Evolutionary conservation across 2,888 invertebrate genomes (phyloP), one percentile per base, ranked within the genome.

Genomic region (Mycogona germanica): DNA sequence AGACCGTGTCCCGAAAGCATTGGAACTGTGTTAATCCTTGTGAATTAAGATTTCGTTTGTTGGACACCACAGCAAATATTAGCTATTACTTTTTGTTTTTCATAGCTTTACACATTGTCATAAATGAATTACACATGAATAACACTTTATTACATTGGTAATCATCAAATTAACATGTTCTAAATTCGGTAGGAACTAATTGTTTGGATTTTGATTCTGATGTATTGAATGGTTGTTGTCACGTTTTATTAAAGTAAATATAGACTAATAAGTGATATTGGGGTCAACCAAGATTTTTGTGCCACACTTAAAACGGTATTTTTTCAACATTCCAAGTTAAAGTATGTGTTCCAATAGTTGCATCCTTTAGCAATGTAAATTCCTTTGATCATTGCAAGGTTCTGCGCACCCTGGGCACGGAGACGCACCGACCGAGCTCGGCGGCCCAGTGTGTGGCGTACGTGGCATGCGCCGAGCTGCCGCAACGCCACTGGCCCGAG

Each of bases 401-500:
- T 65, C 74, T 98, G 64, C 79, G 80, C 62, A 86, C 97, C 12
- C 78, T 99, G 63, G 97, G 98, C 57, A 97, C 98, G 58, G 98
- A 99, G 75, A 86, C 82, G 58, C 84, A 82, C 60, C 76, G 97
- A 59, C 98, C 97, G 2, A 95, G 95, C 64, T 91, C 93, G 50
- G 97, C 97, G 6, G 97, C 98, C 1, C 98, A 98, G 71, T 99
- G 98, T 75, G 95, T 99, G 44, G 97, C 98, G 1, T 93, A 93
- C 70, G 91, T 99, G 57, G 98, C 96, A 0, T 92, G 96, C 48
- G 86, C 93, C 30, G 98, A 99, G 72, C 74, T 99, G 57, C 89
- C 96, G 1, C 82, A 84, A 48, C 81, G 83, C 54, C 82, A 91
- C 64, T 99, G 98, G 97, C 83, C 80, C 59, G 87, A 91, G 62